phyloP scores from a whole-genome alignment of 2,113 vertebrate genomes.

The Petromus typicus region DNA sequence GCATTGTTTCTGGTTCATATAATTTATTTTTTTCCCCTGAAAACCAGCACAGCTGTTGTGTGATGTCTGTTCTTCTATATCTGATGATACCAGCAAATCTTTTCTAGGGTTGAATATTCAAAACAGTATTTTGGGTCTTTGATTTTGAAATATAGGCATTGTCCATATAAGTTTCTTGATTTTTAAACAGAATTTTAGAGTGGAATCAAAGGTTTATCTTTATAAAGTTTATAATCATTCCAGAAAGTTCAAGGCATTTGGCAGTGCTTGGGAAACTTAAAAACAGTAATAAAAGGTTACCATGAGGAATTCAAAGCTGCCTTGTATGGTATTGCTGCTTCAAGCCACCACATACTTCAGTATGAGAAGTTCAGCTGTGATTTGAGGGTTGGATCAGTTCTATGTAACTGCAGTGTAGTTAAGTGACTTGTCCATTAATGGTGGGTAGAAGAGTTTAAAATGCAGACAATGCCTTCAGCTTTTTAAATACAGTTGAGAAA shows the following conservation, averaged over 20 bases:
- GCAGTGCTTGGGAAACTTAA: constrained; percentile 84
- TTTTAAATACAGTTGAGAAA: constrained; percentile 70
- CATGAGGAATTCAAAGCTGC: constrained; percentile 87
- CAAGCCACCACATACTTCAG: constrained; percentile 75
- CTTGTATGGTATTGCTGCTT: constrained; percentile 91
- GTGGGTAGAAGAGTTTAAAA: constrained; percentile 53
- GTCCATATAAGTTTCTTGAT: constrained; percentile 75
- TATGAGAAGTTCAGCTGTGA: constrained; percentile 64
- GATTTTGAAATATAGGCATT: constrained; percentile 57
- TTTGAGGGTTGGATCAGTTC: constrained; percentile 63
- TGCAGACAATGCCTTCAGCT: constrained; percentile 70
- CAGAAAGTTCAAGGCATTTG: constrained; percentile 85
- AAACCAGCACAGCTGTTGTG: constrained; percentile 37
- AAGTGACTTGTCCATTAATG: constrained; percentile 57
- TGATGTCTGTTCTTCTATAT: background rate
- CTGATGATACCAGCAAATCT: background rate
- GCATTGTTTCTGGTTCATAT: constrained; percentile 58
- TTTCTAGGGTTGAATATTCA: constrained; percentile 45
- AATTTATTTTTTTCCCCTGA: constrained; percentile 34
- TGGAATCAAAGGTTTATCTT: constrained; percentile 83
- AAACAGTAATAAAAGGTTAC: constrained; percentile 89
- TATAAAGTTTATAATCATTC: constrained; percentile 87
- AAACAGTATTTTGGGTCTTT: constrained; percentile 57
- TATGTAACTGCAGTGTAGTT: constrained; percentile 52
- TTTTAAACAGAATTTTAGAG: constrained; percentile 72